These are phyloP conservation scores for Atethmia centrago DNA, from an alignment of 2,888 invertebrate species.

Conservation along the genomic window DNA sequence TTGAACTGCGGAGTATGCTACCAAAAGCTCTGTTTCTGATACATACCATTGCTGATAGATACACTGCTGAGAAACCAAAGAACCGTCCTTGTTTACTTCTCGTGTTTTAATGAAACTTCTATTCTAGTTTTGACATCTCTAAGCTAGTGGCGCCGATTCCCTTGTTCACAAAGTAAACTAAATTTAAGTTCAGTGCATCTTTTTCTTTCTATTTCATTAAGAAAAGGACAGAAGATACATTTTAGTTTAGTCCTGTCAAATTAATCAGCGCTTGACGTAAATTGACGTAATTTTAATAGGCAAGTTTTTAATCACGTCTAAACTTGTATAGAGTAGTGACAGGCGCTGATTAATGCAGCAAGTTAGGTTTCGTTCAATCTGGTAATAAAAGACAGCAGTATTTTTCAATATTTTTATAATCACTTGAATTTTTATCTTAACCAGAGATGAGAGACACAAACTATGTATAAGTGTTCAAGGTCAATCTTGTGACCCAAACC, in stretches of 20 bases:
- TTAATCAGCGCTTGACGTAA: too few relatives aligned
- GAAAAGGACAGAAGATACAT: too few relatives aligned
- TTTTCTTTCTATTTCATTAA: too few relatives aligned
- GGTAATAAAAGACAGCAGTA: background rate
- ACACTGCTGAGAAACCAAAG: background rate
- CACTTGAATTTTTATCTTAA: background rate
- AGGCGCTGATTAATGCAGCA: too few relatives aligned
- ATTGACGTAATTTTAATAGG: too few relatives aligned
- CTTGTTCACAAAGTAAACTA: too few relatives aligned
- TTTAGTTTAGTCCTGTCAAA: too few relatives aligned
- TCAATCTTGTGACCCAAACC: conserved; percentile 34
- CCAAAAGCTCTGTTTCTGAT: background rate
- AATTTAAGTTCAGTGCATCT: too few relatives aligned
- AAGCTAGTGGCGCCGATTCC: too few relatives aligned
- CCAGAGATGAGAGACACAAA: background rate
- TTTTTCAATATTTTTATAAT: background rate
- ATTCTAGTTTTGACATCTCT: background rate
- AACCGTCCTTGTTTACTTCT: too few relatives aligned
- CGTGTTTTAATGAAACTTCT: background rate
- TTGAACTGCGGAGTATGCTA: background rate
- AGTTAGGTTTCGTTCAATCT: background rate
- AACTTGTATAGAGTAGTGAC: too few relatives aligned
- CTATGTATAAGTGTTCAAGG: conserved; percentile 22
- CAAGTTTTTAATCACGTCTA: too few relatives aligned
- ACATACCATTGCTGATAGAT: background rate